Percentiles rank a stretch among this genome's conserved stretches.
Evolutionary conservation across 2,797 vertebrate genomes (phyloP).

Genomic region (Channa striata): DNA sequence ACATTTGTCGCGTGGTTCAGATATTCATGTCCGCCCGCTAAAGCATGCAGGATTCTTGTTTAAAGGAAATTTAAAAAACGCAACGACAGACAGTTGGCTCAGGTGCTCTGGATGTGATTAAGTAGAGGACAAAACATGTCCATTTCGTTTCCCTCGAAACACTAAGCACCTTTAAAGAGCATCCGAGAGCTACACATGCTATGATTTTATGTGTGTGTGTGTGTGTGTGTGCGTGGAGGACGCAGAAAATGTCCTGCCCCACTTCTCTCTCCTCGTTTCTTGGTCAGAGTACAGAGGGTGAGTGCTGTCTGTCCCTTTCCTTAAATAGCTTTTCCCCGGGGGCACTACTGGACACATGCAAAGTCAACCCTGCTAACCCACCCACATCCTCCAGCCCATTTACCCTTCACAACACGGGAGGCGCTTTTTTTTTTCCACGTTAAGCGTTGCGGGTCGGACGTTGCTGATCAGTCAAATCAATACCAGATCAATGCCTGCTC

Average conservation of each 20-base stretch:
- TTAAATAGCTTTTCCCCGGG: constrained; percentile 83
- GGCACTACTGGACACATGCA: constrained; percentile 72
- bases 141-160: constrained; percentile 10
- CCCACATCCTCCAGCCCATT: constrained; percentile 63
- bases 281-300: constrained; percentile 57
- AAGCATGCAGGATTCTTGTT: neutral
- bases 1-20: neutral
- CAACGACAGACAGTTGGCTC: constrained; percentile 28
- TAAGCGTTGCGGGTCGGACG: constrained; percentile 3
- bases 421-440: constrained; percentile 15
- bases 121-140: constrained; percentile 32
- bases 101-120: constrained; percentile 44
- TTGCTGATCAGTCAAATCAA: constrained; percentile 5
- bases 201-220: no score
- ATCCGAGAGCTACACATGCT: constrained; percentile 20
- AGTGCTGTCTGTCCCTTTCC: constrained; percentile 70
- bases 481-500: constrained; percentile 8
- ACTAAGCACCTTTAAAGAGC: constrained; percentile 9
- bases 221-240: constrained; percentile 64
- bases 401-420: constrained; percentile 64
- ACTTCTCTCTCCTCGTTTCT: constrained; percentile 75
- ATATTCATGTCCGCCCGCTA: neutral
- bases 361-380: constrained; percentile 74
- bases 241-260: constrained; percentile 73
- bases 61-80: constrained; percentile 7